Evolutionary conservation across 2,113 vertebrate species (phyloP).

Genomic region (Chamaetylas fuelleborni): DNA sequence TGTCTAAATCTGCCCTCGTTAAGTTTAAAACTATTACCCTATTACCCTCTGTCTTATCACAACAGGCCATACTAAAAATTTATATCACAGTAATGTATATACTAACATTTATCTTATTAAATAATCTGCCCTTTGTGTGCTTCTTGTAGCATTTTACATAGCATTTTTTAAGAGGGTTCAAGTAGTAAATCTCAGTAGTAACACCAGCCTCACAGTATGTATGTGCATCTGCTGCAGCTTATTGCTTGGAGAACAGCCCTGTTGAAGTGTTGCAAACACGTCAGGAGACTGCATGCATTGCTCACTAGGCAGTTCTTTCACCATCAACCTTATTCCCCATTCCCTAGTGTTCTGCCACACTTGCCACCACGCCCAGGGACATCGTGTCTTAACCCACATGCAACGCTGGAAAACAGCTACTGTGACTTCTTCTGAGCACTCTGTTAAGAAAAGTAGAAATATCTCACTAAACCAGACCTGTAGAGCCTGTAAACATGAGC

Average conservation of each 20-base stretch:
- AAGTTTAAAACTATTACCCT: not conserved
- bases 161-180: not conserved
- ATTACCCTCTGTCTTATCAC: not conserved
- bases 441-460: not conserved
- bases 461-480: not conserved
- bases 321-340: not conserved
- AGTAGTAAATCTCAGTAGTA: not conserved
- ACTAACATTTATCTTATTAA: not conserved
- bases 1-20: not conserved
- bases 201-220: not conserved
- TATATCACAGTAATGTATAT: not conserved
- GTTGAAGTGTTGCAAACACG: not conserved
- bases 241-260: not conserved
- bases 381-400: accelerated
- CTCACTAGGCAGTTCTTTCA: not conserved
- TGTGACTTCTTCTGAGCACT: not conserved
- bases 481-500: not conserved
- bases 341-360: not conserved
- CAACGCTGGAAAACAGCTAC: accelerated
- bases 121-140: not conserved
- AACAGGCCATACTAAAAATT: not conserved
- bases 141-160: not conserved
- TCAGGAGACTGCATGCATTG: not conserved
- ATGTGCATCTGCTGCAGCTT: not conserved
- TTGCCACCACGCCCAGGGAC: not conserved